Evolutionary conservation across 2,797 vertebrate genomes (phyloP).

Genomic region (Ispidina picta): DNA sequence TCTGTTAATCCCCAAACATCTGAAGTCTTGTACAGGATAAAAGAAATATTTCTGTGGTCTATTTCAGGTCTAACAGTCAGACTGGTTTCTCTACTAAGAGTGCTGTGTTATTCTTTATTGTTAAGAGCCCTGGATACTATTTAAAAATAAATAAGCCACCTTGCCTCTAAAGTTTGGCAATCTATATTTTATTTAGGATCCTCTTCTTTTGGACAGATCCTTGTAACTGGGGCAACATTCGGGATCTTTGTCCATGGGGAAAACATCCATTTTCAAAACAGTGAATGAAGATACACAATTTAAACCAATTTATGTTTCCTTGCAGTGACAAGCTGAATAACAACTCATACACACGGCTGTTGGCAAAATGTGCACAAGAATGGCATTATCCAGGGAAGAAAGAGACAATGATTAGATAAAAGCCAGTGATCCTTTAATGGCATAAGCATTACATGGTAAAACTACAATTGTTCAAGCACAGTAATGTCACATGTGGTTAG

Average conservation of each 20-base stretch:
- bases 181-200: not conserved
- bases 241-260: not conserved
- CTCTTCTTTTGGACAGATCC: not conserved
- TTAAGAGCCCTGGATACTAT: not conserved
- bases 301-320: not conserved
- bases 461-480: not conserved
- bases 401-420: not conserved
- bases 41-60: not conserved
- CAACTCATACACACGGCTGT: not conserved
- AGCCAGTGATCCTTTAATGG: not conserved
- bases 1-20: not conserved
- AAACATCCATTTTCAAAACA: not conserved
- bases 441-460: accelerated
- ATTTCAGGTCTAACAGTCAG: not conserved
- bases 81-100: not conserved
- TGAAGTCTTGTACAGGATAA: not conserved
- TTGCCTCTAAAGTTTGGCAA: not conserved
- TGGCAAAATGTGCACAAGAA: not conserved
- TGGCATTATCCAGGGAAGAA: not conserved
- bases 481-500: not conserved
- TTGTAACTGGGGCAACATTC: not conserved
- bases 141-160: not conserved
- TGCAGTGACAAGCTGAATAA: not conserved
- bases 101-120: not conserved
- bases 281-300: not conserved